Evolutionary conservation across 2,888 invertebrate genomes (phyloP).

Genomic region (Tipula helvola): DNA sequence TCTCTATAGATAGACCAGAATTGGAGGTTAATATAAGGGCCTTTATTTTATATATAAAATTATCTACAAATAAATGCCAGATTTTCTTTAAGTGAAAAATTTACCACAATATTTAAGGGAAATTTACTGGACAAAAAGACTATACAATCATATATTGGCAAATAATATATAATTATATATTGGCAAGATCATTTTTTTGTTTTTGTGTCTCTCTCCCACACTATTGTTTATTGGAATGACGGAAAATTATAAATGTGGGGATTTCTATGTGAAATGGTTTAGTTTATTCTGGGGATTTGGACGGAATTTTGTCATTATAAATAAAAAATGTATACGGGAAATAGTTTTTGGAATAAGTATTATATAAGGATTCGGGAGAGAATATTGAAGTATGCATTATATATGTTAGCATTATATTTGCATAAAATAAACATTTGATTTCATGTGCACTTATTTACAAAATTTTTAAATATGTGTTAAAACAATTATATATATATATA

Average conservation of each 20-base stretch:
- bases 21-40: too few species aligned
- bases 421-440: background rate
- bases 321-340: background rate
- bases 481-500: slow-evolving; percentile 15
- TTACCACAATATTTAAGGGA: background rate
- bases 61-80: background rate
- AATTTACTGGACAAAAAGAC: background rate
- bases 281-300: background rate
- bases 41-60: too few species aligned
- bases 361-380: too few species aligned
- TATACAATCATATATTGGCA: background rate
- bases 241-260: background rate
- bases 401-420: background rate
- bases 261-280: background rate
- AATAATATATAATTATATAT: background rate
- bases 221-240: background rate
- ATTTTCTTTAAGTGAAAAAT: background rate
- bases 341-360: background rate
- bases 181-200: background rate
- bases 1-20: too few species aligned
- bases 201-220: background rate
- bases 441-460: background rate
- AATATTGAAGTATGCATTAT: too few species aligned
- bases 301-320: background rate
- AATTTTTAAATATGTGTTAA: slow-evolving; percentile 12